These are phyloP conservation scores for Plutella xylostella DNA, from an alignment of 2,888 invertebrate genomes.

Conservation along the genomic window DNA sequence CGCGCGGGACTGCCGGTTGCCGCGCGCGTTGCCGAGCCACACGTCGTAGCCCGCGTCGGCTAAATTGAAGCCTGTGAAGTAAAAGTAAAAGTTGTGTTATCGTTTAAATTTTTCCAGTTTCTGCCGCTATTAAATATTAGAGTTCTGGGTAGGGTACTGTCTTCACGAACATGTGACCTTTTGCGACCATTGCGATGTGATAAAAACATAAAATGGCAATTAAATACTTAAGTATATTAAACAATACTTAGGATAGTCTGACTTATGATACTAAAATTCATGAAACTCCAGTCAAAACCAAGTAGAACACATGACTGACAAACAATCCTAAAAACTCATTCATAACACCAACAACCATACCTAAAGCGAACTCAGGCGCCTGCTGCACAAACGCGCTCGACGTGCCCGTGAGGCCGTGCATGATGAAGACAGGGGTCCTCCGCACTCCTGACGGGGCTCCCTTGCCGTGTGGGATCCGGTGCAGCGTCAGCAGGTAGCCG, in stretches of 20 bases:
- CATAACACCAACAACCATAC: conserved; percentile 20
- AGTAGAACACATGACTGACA: no score
- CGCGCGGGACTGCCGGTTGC: conserved; percentile 75
- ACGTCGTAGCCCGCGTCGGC: conserved; percentile 77
- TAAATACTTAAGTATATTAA: no score
- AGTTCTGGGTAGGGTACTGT: no score
- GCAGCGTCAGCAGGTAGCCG: conserved; percentile 39
- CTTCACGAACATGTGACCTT: neutral
- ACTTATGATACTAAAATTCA: no score
- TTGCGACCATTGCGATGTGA: neutral
- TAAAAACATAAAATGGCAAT: no score
- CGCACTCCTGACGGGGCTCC: neutral
- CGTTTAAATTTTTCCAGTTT: no score
- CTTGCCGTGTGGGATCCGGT: conserved; percentile 33
- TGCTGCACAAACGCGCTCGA: conserved; percentile 27
- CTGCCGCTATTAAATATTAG: no score
- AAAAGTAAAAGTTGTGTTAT: neutral
- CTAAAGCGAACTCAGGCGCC: conserved; percentile 30
- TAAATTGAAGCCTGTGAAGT: conserved; percentile 72
- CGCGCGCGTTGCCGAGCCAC: conserved; percentile 87
- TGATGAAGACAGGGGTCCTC: conserved; percentile 35
- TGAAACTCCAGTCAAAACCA: no score
- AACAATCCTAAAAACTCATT: no score
- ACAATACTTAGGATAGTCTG: no score
- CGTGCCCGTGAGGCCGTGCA: conserved; percentile 35